Base-by-base conservation (phyloP, 2,888 invertebrate genomes). In the Acronicta leporina region DNA sequence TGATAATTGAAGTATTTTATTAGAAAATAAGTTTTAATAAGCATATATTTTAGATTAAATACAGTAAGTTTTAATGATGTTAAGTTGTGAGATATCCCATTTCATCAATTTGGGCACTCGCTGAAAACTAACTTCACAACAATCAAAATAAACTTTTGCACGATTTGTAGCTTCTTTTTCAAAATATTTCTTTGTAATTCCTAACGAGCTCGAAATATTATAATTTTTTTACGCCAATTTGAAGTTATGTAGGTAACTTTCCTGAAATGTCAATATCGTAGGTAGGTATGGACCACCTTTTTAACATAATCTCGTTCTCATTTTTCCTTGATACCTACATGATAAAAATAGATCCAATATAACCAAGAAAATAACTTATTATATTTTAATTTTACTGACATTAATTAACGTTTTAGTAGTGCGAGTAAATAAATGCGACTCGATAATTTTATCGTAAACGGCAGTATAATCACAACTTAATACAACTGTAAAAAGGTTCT, bases 121-220 rank as follows among this genome's bases (percentile, higher is more conserved):
- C n/a, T 42, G 25, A 47, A 47, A 59, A 15, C 27, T 59, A 51
- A 71, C 45, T 48, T 50, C 8, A 33, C 72, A 59, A 66, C 59
- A 71, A 68, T 54, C 35, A 51, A 35, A 53, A 47, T 53, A 35
- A 47, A 68, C 43, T 68, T 68, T 43, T 2, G 16, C 7, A 27
- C 41, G 53, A 47, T 48, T 59, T 41, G 35, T 70, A 46, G 43
- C n/a, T 43, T 71, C 42, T 65, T 42, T 53, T 49, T 8, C n/a
- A 16, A 57, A 45, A 40, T 15, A 43, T 58, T 53, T 46, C 45
- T 72, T 61, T 43, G 51, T 49, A 42, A 61, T 67, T 40, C 42
- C 27, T 73, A 69, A 69, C 68, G 42, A 69, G 56, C 56, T 48
- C 11, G 3, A 41, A 54, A 42, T 47, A 27, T 52, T 52, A 35